These are phyloP conservation scores for Lagocephalus sceleratus DNA, from an alignment of 2,797 vertebrate species.

Conservation along the genomic window DNA sequence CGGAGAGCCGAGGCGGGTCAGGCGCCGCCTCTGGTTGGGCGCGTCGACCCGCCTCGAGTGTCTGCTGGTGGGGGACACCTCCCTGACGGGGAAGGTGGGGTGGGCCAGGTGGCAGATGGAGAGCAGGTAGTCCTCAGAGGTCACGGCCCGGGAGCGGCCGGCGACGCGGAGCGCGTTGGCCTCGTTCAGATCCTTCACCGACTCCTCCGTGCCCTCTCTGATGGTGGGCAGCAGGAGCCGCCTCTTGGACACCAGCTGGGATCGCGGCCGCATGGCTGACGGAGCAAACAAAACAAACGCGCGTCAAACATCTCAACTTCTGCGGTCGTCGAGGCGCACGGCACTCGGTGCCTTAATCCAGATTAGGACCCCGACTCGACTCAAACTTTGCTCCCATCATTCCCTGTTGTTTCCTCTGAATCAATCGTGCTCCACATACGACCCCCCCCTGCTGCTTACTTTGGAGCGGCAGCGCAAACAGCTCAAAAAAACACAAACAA, in stretches of 20 bases:
- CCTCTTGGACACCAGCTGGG: slow-evolving; percentile 72
- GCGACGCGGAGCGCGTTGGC: slow-evolving; percentile 31
- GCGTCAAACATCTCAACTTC: not conserved
- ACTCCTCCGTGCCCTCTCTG: slow-evolving; percentile 76
- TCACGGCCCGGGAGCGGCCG: slow-evolving; percentile 44
- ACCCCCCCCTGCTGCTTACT: slow-evolving; percentile 39
- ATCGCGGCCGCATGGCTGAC: slow-evolving; percentile 80
- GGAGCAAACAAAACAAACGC: slow-evolving; percentile 15
- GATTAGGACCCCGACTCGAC: no score
- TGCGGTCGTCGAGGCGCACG: not conserved
- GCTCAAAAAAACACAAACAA: slow-evolving; percentile 53
- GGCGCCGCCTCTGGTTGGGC: slow-evolving; percentile 43
- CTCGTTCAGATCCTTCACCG: slow-evolving; percentile 62
- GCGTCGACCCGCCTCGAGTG: slow-evolving; percentile 47
- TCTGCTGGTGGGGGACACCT: slow-evolving; percentile 52
- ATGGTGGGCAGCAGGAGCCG: slow-evolving; percentile 80
- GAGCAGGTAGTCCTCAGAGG: slow-evolving; percentile 83
- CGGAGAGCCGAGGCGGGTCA: slow-evolving; percentile 31
- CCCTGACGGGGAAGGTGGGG: slow-evolving; percentile 77
- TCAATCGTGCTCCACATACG: slow-evolving; percentile 1
- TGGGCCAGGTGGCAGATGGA: slow-evolving; percentile 87
- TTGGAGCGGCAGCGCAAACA: slow-evolving; percentile 44
- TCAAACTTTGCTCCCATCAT: not conserved
- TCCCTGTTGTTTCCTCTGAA: not conserved
- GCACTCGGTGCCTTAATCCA: no score